A percentile compares a stretch with the other conserved stretches of the same genome.
Conservation (phyloP, 2,888 invertebrate species). For the Rhopalosiphum nymphaeae region DNA sequence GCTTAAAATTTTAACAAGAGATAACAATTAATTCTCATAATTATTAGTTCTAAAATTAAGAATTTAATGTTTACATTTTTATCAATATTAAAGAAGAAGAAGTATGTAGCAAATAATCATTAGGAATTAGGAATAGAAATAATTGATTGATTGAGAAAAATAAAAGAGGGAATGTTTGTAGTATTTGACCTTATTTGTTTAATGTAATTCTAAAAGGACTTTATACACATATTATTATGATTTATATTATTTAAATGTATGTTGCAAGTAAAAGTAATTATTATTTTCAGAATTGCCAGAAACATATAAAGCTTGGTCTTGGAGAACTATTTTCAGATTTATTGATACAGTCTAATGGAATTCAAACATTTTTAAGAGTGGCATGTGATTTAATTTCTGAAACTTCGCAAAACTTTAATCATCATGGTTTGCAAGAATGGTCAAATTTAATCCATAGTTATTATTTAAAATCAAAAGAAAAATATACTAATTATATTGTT, state of each 20-base stretch:
- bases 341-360: constrained; percentile 19
- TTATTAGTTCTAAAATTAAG: too few species aligned
- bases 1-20: too few species aligned
- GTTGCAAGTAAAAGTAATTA: background rate
- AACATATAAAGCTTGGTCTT: constrained; percentile 34
- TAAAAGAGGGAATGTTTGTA: too few species aligned
- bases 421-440: constrained; percentile 38
- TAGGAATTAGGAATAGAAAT: too few species aligned
- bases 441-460: constrained; percentile 32
- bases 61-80: too few species aligned
- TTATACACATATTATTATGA: background rate
- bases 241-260: background rate
- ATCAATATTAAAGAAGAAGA: too few species aligned
- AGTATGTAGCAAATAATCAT: too few species aligned
- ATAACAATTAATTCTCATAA: too few species aligned
- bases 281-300: constrained; percentile 44
- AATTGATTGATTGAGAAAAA: too few species aligned
- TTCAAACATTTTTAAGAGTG: constrained; percentile 38
- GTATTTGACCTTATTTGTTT: too few species aligned
- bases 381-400: constrained; percentile 46
- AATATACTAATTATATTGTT: background rate
- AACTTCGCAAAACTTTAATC: background rate
- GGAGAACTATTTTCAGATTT: constrained; percentile 6
- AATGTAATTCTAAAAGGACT: too few species aligned
- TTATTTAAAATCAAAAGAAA: background rate